phyloP scores from a whole-genome alignment of 2,797 vertebrate species.

The Mustela erminea region DNA sequence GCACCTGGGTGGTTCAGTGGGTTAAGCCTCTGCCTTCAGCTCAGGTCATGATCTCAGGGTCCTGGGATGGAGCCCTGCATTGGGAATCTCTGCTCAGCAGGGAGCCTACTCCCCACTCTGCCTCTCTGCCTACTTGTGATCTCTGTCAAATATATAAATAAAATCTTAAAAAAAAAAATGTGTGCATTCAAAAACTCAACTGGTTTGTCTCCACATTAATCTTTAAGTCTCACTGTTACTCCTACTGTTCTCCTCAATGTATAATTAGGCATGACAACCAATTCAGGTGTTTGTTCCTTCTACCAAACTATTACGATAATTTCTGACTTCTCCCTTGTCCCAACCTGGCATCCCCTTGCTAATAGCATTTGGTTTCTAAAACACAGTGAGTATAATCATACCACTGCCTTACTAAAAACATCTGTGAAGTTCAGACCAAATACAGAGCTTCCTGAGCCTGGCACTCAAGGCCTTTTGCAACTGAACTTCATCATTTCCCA shows the following conservation, averaged over 20 bases:
- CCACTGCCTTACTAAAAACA: background rate
- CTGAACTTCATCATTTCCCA: background rate
- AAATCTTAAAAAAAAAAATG: too few species aligned
- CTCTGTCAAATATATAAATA: too few species aligned
- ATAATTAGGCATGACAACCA: background rate
- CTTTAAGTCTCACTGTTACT: background rate
- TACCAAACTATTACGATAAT: background rate
- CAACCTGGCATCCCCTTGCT: background rate
- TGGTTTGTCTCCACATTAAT: background rate
- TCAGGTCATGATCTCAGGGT: too few species aligned
- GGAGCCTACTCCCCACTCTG: too few species aligned
- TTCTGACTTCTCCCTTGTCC: background rate
- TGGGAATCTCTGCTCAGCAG: too few species aligned
- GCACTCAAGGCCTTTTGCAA: background rate
- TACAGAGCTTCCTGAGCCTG: background rate
- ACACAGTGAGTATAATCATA: background rate
- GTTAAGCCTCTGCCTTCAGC: too few species aligned
- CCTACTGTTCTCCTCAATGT: background rate
- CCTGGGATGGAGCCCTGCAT: too few species aligned
- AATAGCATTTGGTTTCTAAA: constrained; percentile 35
- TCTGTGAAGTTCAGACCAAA: background rate
- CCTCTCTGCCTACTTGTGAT: too few species aligned
- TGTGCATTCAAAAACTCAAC: background rate
- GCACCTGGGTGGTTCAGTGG: too few species aligned
- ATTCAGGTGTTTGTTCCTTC: background rate